Base-by-base conservation (phyloP, 2,888 invertebrate genomes). In the Orchesella flavescens region DNA sequence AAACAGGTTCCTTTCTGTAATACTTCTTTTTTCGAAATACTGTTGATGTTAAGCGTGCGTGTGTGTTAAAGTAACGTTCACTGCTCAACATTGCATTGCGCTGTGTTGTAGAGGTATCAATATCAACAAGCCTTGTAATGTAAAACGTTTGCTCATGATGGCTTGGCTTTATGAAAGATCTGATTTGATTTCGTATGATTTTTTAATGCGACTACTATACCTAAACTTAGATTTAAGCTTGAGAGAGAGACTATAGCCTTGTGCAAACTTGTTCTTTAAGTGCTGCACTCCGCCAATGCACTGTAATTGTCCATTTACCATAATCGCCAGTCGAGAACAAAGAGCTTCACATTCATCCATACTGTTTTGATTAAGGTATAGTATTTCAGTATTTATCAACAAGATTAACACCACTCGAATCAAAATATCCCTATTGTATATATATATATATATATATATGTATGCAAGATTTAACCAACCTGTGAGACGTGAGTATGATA, bases 281-380 rank as follows among this genome's bases (percentile, higher is more conserved):
- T 93, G 93, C 84, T 93, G 93, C 84, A 94, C 93, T 34, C 34
- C 34, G 7, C 34, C 34, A 4, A 34, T 7, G 89, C 95, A 95
- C 86, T 93, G 92, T 87, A 95, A 91, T 89, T 92, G 91, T 0
- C 96, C 96, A 84, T 91, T 91, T 0, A 93, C 93, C 95, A 96
- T 93, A 83, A 96, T 95, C 0, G 93, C 95, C 86, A 96, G 90
- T 79, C 95, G 92, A 72, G 93, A 92, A 90, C 96, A 96, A 23
- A 96, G 92, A 53, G 94, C 93, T 89, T 96, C 96, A 91, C 95
- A 96, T 91, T 96, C 96, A 89, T 96, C 95, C 95, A 96, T 95
- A 89, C 95, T 95, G 7, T 4, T 4, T 34, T 34, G 34, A 7
- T 34, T 34, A 34, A 34, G 7, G 34, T 4, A 34, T 7, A 34